Percentiles rank a stretch among this genome's conserved stretches.
These are phyloP conservation scores for Lagopus muta DNA, from an alignment of 2,113 vertebrate genomes.

Conservation along the genomic window DNA sequence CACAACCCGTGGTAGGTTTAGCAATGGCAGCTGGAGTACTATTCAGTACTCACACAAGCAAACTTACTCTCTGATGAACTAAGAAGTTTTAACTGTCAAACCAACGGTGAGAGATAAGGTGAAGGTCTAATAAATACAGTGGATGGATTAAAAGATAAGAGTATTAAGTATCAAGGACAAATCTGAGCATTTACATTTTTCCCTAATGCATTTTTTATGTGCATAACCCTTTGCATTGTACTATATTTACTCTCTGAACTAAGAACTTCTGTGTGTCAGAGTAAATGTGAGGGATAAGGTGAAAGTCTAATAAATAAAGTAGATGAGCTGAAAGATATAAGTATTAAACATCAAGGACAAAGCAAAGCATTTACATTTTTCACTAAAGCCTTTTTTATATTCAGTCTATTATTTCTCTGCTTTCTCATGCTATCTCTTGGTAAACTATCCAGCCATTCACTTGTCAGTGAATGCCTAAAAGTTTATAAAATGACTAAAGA, in stretches of 20 bases:
- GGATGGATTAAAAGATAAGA: constrained; percentile 2
- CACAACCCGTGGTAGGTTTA: not conserved
- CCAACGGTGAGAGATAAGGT: not conserved
- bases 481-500: not conserved
- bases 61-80: not conserved
- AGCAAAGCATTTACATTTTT: constrained; percentile 23
- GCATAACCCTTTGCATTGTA: constrained; percentile 21
- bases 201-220: constrained; percentile 51
- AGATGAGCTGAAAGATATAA: constrained; percentile 31
- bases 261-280: constrained; percentile 25
- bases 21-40: not conserved
- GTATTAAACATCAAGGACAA: constrained; percentile 50
- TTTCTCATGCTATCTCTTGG: not conserved
- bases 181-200: constrained; percentile 27
- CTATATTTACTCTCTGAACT: constrained; percentile 57
- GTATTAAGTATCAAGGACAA: constrained; percentile 37
- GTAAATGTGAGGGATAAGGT: constrained; percentile 41
- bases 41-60: not conserved
- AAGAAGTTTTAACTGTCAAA: constrained; percentile 4
- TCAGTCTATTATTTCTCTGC: not conserved
- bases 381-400: constrained; percentile 1
- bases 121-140: constrained; percentile 5
- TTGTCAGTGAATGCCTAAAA: not conserved
- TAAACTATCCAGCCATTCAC: not conserved
- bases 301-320: constrained; percentile 53